A percentile compares a stretch with the other conserved stretches of the same genome.
Conservation (phyloP, 2,113 vertebrate species). For the Sula dactylatra region DNA sequence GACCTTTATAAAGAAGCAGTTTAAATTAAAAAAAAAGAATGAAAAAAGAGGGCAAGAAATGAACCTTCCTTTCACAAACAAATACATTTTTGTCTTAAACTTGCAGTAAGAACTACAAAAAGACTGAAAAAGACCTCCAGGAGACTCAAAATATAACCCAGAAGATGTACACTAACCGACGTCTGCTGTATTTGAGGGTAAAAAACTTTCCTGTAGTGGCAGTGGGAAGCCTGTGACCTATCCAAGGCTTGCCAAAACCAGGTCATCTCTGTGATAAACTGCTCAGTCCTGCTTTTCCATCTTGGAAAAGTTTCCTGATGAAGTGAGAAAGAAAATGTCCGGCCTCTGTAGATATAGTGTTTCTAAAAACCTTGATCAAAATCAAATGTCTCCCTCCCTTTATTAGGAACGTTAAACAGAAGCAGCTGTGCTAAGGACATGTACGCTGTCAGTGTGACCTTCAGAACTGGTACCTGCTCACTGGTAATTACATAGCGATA, state of each 20-base stretch:
- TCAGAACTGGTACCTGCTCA: conserved; percentile 35
- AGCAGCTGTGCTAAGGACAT: conserved; percentile 50
- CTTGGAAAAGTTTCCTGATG: conserved; percentile 50
- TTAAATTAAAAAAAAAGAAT: not conserved
- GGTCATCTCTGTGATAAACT: conserved; percentile 59
- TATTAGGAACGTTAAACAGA: conserved; percentile 44
- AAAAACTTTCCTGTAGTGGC: not conserved
- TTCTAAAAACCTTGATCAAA: conserved; percentile 61
- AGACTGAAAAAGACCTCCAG: not conserved
- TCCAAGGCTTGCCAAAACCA: conserved; percentile 10
- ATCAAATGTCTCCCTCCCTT: conserved; percentile 55
- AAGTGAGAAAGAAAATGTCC: conserved; percentile 61
- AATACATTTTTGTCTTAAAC: not conserved
- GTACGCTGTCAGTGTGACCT: conserved; percentile 10
- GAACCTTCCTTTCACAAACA: not conserved
- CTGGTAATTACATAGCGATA: conserved; percentile 19
- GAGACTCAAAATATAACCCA: not conserved
- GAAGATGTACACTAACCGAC: not conserved
- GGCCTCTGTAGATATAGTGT: conserved; percentile 33
- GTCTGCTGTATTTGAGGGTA: not conserved
- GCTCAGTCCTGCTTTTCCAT: conserved; percentile 37
- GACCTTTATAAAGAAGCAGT: conserved; percentile 36
- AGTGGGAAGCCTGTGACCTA: conserved; percentile 39
- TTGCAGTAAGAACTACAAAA: not conserved
- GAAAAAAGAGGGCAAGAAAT: not conserved